Evolutionary conservation across 1,140 invertebrate species (phyloP), one percentile per base, ranked within the genome.

Genomic region (Cepaea nemoralis): DNA sequence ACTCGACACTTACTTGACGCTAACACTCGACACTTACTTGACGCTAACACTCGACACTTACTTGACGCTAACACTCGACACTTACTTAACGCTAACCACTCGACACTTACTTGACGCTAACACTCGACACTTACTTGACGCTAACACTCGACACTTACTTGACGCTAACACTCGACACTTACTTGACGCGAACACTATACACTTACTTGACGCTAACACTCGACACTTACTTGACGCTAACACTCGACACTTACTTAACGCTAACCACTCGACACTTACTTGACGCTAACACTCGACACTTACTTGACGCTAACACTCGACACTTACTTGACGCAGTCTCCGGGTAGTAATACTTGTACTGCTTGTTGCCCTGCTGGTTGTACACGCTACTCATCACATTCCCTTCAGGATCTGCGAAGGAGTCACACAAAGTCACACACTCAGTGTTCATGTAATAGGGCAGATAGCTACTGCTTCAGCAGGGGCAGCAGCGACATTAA

Each of bases 271-370:
- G 12, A n/a, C 55, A 14, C 5, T 59, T n/a, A 24, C 5, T 5
- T 59, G 3, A 19, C 22, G 24, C n/a, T 5, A 59, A 59, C 5
- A 22, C 5, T 5, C 14, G 55, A 59, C 3, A 24, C n/a, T n/a
- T 5, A n/a, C 5, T 5, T 5, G n/a, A 6, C 27, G 16, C 27
- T 22, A 63, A 63, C 0, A 14, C 27, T 31, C 22, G 27, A 3
- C 16, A 75, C 73, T 75, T 75, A 75, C 73, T 75, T 27, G 73
- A 75, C 2, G 1, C 31, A 3, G 73, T 55, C 40, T 75, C 73
- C 16, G 73, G 24, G 35, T 75, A 75, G 48, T 75, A 75, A n/a
- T 50, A 75, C 45, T 50, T 75, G 45, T 75, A 75, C 45, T 50
- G 40, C n/a, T 45, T 50, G 73, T 75, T 75, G 22, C 73, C 73